These are phyloP conservation scores for Dallia pectoralis DNA, from an alignment of 2,797 vertebrate species.

Conservation along the genomic window DNA sequence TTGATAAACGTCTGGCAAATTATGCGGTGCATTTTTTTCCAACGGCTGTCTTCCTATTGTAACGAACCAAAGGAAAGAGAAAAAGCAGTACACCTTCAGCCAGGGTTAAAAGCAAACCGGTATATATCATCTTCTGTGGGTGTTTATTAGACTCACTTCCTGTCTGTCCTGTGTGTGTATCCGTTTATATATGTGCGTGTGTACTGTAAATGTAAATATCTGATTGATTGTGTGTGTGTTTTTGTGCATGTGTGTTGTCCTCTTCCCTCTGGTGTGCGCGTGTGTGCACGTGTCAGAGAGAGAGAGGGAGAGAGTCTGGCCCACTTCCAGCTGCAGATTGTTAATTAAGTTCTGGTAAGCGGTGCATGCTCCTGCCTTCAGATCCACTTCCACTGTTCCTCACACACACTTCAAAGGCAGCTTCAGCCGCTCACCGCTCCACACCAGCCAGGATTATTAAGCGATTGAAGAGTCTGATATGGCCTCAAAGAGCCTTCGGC, in stretches of 20 bases:
- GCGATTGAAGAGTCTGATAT: constrained; percentile 75
- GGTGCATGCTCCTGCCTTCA: constrained; percentile 63
- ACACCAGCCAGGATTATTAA: constrained; percentile 68
- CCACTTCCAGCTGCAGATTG: constrained; percentile 63
- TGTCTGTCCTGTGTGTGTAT: constrained; percentile 44
- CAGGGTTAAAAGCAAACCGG: constrained; percentile 41
- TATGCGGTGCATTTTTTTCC: constrained; percentile 39
- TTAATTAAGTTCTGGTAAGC: constrained; percentile 74
- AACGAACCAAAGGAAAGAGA: constrained; percentile 18
- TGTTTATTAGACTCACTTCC: constrained; percentile 34
- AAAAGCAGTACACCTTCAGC: constrained; percentile 49
- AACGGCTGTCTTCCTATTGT: constrained; percentile 30
- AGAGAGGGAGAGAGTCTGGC: constrained; percentile 39
- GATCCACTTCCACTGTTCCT: constrained; percentile 67
- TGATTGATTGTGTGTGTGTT: constrained; percentile 19
- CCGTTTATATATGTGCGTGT: constrained; percentile 26
- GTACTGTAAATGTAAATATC: constrained; percentile 25
- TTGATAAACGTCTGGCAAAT: constrained; percentile 21
- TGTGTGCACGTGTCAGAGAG: constrained; percentile 29
- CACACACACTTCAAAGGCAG: constrained; percentile 68
- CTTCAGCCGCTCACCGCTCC: constrained; percentile 47
- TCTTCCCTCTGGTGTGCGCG: background rate
- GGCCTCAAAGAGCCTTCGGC: constrained; percentile 73
- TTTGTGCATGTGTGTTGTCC: constrained; percentile 5
- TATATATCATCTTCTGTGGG: constrained; percentile 36